Evolutionary conservation across 1,140 invertebrate species (phyloP).

Genomic region (Drosophila eugracilis): DNA sequence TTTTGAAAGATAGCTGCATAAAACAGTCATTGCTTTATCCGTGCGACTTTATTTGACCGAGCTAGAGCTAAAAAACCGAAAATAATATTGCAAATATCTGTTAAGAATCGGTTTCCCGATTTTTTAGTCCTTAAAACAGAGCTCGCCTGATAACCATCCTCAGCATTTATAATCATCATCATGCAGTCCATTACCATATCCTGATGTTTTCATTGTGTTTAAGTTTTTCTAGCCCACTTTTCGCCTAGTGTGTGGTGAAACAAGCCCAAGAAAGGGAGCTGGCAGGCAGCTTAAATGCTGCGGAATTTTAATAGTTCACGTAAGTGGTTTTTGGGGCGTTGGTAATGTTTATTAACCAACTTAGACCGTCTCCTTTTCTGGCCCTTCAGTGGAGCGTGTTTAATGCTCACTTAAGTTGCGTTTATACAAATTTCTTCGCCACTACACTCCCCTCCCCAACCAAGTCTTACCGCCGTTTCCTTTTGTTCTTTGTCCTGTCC

Average conservation of each 20-base stretch:
- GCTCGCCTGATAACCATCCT: neutral
- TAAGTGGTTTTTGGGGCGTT: slow-evolving; percentile 82
- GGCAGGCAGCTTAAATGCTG: slow-evolving; percentile 69
- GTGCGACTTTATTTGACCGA: too few species aligned
- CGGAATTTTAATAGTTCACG: slow-evolving; percentile 80
- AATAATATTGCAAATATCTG: too few species aligned
- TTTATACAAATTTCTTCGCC: slow-evolving; percentile 76
- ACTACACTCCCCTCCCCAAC: neutral
- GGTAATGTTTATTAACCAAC: slow-evolving; percentile 83
- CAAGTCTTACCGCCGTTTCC: slow-evolving; percentile 5
- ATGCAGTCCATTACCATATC: slow-evolving; percentile 24
- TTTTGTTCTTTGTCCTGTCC: slow-evolving; percentile 31
- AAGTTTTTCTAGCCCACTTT: slow-evolving; percentile 3
- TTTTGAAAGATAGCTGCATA: too few species aligned
- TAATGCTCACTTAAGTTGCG: slow-evolving; percentile 82
- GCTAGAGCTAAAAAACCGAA: too few species aligned
- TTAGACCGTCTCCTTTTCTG: slow-evolving; percentile 42
- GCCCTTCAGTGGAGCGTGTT: slow-evolving; percentile 74
- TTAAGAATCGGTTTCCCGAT: too few species aligned
- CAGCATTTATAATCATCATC: slow-evolving; percentile 1
- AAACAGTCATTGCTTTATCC: too few species aligned
- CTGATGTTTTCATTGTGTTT: neutral
- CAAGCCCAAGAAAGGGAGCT: slow-evolving; percentile 34
- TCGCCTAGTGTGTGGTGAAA: slow-evolving; percentile 48
- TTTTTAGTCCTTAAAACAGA: too few species aligned